phyloP scores from a whole-genome alignment of 1,140 invertebrate species.

The Drosophila leontia region DNA sequence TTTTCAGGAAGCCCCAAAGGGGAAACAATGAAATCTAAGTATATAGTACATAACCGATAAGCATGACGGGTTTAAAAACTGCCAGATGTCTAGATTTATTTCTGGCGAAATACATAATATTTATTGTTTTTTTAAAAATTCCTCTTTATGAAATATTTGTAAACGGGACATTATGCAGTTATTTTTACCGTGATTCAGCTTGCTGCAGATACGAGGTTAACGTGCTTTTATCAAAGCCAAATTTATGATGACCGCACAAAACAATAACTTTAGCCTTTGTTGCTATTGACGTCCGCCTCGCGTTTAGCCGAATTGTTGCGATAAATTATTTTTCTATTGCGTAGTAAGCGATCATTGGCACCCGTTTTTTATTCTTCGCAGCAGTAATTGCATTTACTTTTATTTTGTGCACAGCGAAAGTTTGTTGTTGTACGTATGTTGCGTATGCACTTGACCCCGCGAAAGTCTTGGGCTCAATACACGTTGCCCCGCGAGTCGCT shows the following conservation, averaged over 20 bases:
- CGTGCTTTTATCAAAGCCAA: constrained; percentile 34
- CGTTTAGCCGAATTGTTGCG: constrained; percentile 14
- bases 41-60: constrained; percentile 1
- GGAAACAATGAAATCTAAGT: background rate
- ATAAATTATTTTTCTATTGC: constrained; percentile 40
- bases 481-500: constrained; percentile 17
- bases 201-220: constrained; percentile 25
- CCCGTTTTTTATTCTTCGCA: constrained; percentile 32
- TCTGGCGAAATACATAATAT: background rate
- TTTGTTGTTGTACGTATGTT: background rate
- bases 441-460: constrained; percentile 21
- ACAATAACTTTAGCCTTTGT: constrained; percentile 17
- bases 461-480: constrained; percentile 8
- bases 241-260: constrained; percentile 10
- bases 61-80: background rate
- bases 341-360: constrained; percentile 45
- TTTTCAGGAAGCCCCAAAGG: background rate
- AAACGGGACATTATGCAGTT: constrained; percentile 10
- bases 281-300: constrained; percentile 2
- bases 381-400: constrained; percentile 31
- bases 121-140: background rate
- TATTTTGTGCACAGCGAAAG: constrained; percentile 4
- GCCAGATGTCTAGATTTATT: background rate
- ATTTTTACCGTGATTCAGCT: constrained; percentile 28
- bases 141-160: background rate